These are phyloP conservation scores for Cygnus olor DNA, from an alignment of 2,797 vertebrate species.

Conservation along the genomic window DNA sequence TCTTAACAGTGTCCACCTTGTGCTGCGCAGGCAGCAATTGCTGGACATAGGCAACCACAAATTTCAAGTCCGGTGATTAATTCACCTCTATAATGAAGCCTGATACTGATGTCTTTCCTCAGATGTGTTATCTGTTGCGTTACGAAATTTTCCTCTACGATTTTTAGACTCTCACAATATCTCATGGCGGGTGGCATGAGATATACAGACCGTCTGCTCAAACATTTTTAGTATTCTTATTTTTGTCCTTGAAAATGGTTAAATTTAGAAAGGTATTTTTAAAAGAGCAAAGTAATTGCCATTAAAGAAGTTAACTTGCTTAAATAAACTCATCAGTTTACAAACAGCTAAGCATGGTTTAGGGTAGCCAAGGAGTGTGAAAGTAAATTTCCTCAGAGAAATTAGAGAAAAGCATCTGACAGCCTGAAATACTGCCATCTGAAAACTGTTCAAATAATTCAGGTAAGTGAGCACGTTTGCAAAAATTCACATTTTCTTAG, in stretches of 20 bases:
- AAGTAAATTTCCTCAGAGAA: neutral
- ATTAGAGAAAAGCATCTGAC: neutral
- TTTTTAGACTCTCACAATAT: neutral
- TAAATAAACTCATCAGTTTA: neutral
- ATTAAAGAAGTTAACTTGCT: slow-evolving; percentile 20
- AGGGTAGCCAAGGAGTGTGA: neutral
- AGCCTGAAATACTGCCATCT: neutral
- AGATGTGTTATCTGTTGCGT: neutral
- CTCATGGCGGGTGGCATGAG: neutral
- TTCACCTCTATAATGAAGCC: neutral
- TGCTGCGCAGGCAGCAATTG: rapidly evolving
- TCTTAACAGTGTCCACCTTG: neutral
- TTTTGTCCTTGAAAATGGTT: slow-evolving; percentile 12
- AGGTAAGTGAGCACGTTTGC: neutral
- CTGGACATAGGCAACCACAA: too few relatives aligned
- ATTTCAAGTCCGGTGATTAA: neutral
- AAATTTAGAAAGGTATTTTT: neutral
- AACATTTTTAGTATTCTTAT: neutral
- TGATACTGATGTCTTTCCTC: neutral
- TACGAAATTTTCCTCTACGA: neutral
- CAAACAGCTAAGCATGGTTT: neutral
- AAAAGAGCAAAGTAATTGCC: neutral
- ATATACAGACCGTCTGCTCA: neutral
- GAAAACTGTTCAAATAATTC: neutral
- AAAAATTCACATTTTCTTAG: neutral